Evolutionary conservation across 2,888 invertebrate genomes (phyloP), one percentile per base, ranked within the genome.

Genomic region (Drosophila helvetica): DNA sequence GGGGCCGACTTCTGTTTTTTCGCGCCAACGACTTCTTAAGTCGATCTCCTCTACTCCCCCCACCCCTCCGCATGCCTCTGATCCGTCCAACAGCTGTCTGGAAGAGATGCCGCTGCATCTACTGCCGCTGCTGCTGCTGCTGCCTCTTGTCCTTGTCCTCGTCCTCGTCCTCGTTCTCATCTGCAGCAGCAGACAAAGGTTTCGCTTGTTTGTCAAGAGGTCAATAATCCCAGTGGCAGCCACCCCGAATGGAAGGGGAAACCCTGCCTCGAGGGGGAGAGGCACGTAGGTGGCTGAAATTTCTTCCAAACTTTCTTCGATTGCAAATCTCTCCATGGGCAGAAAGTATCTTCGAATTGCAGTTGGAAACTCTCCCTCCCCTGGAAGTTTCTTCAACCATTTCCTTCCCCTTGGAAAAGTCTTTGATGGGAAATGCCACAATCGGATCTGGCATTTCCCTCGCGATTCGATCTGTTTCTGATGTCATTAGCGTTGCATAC

Each of bases 211-310:
- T 83, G 76, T 52, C 58, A 65, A 85, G 66, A 85, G 83, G 83
- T 83, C 83, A 83, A 83, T 89, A 83, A 83, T 83, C 83, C 79
- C 71, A 52, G 67, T n/a, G n/a, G 38, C 5, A 38, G n/a, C 15
- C 38, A 38, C 6, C 7, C 38, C 15, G 15, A 38, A 15, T 1
- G 10, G 38, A 15, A 57, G 19, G 66, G 82, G 79, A 66, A 85
- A 77, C 55, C 72, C 75, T 60, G 55, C 58, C 50, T 58, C 48
- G 48, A 2, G 3, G 17, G 6, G 18, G 2, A 45, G 27, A 17
- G 12, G 15, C 33, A 9, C 33, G 19, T 46, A 18, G 18, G 22
- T 12, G 10, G n/a, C 54, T 53, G 52, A 56, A 7, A 7, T 19
- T 19, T 46, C 10, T 15, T 18, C 25, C 12, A 3, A 30, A 30